These are phyloP conservation scores for Burhinus oedicnemus DNA, from an alignment of 2,113 vertebrate genomes.

Conservation along the genomic window DNA sequence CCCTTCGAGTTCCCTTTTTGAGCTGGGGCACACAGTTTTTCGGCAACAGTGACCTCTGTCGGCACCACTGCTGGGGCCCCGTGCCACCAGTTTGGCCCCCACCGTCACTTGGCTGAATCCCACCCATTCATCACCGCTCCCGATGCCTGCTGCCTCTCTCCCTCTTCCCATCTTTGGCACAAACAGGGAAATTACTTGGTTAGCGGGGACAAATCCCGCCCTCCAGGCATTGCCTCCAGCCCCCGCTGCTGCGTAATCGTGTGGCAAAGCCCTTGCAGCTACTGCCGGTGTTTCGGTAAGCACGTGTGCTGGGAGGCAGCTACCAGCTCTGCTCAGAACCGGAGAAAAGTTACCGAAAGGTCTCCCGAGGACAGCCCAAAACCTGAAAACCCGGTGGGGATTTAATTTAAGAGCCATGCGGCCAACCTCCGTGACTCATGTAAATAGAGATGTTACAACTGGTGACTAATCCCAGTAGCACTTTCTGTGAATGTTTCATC, in stretches of 20 bases:
- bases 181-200: rapidly evolving
- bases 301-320: conserved; percentile 31
- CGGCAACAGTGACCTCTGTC: conserved; percentile 52
- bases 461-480: conserved; percentile 35
- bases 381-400: conserved; percentile 21
- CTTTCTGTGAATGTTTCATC: background rate
- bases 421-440: conserved; percentile 64
- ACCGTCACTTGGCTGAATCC: rapidly evolving
- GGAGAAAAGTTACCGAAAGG: conserved; percentile 50
- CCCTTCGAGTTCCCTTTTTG: background rate
- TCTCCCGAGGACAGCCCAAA: conserved; percentile 66
- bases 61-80: background rate
- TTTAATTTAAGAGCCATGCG: conserved; percentile 1
- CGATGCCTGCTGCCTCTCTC: rapidly evolving
- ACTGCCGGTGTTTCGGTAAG: conserved; percentile 57
- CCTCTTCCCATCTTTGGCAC: rapidly evolving
- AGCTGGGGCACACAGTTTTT: background rate
- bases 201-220: background rate
- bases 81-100: background rate
- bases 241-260: background rate
- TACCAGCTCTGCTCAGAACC: conserved; percentile 43
- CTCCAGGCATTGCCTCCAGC: background rate
- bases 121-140: background rate
- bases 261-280: background rate
- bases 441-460: conserved; percentile 4